Conservation (phyloP, 1,140 invertebrate species). For the Nylanderia fulva region DNA sequence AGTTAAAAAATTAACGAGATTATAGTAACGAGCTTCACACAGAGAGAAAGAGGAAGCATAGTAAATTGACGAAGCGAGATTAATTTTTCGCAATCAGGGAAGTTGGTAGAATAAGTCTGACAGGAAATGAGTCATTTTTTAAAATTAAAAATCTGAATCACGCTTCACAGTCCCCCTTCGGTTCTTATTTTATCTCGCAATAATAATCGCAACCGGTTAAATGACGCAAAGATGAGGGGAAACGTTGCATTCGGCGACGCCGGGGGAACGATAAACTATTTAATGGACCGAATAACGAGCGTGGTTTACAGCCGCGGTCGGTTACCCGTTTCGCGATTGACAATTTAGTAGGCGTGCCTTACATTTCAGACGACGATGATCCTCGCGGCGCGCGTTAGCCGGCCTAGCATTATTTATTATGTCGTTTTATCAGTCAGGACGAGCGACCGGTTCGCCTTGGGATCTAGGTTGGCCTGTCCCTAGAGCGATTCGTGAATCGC, state of each 20-base stretch:
- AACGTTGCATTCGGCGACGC: background rate
- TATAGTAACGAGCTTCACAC: background rate
- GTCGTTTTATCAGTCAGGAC: conserved; percentile 72
- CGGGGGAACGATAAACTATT: conserved; percentile 61
- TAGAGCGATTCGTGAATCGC: conserved; percentile 46
- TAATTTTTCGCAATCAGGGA: conserved; percentile 13
- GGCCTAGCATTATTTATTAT: conserved; percentile 69
- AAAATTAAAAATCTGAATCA: conserved; percentile 14
- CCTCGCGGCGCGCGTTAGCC: conserved; percentile 61
- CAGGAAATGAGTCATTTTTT: background rate
- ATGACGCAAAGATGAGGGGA: background rate
- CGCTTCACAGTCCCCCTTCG: background rate
- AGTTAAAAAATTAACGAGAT: conserved; percentile 16
- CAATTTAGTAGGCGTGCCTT: conserved; percentile 67
- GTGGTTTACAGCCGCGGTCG: conserved; percentile 56
- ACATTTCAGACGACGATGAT: conserved; percentile 69
- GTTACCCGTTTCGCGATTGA: conserved; percentile 41
- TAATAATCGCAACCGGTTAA: background rate
- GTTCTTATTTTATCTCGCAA: background rate
- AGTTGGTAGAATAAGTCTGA: background rate
- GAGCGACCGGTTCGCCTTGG: conserved; percentile 71
- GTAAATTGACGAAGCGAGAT: background rate
- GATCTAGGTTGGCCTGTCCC: conserved; percentile 65
- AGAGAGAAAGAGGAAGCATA: background rate
- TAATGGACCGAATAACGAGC: conserved; percentile 69